phyloP scores from a whole-genome alignment of 2,113 vertebrate species.

The Crypturellus undulatus region DNA sequence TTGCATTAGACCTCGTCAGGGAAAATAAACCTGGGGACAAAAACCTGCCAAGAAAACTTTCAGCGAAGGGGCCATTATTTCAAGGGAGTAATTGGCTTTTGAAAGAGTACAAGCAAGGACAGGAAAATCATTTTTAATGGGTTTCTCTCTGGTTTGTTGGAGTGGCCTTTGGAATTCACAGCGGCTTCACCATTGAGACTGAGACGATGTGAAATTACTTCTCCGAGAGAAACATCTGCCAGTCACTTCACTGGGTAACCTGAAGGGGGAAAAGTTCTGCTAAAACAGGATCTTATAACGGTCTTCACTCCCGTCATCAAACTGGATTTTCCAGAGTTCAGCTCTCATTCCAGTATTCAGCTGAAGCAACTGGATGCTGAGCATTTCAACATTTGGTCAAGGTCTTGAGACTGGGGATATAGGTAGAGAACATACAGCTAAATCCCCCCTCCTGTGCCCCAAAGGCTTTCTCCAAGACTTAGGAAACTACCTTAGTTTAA shows the following conservation, averaged over 20 bases:
- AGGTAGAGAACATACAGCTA: slow-evolving; percentile 3
- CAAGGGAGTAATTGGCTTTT: neutral
- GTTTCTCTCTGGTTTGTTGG: neutral
- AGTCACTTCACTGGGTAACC: neutral
- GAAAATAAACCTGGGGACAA: neutral
- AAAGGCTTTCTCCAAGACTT: slow-evolving; percentile 56
- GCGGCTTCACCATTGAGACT: neutral
- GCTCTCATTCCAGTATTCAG: neutral
- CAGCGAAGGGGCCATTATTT: slow-evolving; percentile 12
- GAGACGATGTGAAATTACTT: neutral
- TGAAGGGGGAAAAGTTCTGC: neutral
- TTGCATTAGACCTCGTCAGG: neutral
- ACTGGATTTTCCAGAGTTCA: slow-evolving; percentile 1
- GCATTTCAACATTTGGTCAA: neutral
- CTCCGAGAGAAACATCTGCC: neutral
- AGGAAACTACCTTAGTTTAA: slow-evolving; percentile 24
- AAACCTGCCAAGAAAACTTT: neutral
- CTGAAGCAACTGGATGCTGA: neutral
- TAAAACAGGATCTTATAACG: neutral
- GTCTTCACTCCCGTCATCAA: neutral
- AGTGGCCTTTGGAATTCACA: fast-evolving
- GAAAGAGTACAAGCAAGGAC: neutral
- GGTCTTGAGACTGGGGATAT: neutral
- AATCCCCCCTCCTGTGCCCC: neutral
- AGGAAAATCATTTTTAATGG: neutral